A percentile compares a stretch with the other conserved stretches of the same genome.
phyloP scores from a whole-genome alignment of 2,888 invertebrate genomes.

The Aelia acuminata region DNA sequence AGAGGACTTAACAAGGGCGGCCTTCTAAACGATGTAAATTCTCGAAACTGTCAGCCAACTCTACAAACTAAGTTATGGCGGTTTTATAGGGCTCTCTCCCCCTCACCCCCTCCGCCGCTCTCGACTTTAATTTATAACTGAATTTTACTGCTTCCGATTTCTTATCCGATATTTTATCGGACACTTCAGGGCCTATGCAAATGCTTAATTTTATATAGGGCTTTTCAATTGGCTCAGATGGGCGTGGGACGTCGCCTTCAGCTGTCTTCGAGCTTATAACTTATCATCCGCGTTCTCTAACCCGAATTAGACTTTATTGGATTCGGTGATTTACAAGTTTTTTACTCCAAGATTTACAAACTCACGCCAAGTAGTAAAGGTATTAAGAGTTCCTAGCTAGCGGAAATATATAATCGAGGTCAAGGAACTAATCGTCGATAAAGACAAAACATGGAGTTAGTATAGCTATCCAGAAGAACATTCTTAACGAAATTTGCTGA shows the following conservation, averaged over 20 bases:
- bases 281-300: not conserved
- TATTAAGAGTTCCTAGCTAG: not conserved
- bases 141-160: conserved; percentile 50
- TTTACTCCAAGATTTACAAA: not conserved
- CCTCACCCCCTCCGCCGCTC: not conserved
- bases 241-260: not conserved
- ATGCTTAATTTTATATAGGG: not conserved
- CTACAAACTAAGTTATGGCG: conserved; percentile 52
- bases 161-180: conserved; percentile 50
- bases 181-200: conserved; percentile 21
- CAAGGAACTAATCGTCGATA: not conserved
- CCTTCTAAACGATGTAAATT: conserved; percentile 54
- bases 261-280: not conserved
- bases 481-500: too few species aligned
- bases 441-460: too few species aligned
- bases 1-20: conserved; percentile 32
- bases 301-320: conserved; percentile 13
- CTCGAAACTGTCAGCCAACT: conserved; percentile 40
- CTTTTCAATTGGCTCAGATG: conserved; percentile 12
- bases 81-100: conserved; percentile 42
- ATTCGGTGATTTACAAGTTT: not conserved
- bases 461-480: too few species aligned
- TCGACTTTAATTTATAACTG: conserved; percentile 49
- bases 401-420: not conserved
- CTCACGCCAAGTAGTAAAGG: not conserved